Evolutionary conservation across 2,888 invertebrate species (phyloP).

Genomic region (Polydrusus tereticollis): DNA sequence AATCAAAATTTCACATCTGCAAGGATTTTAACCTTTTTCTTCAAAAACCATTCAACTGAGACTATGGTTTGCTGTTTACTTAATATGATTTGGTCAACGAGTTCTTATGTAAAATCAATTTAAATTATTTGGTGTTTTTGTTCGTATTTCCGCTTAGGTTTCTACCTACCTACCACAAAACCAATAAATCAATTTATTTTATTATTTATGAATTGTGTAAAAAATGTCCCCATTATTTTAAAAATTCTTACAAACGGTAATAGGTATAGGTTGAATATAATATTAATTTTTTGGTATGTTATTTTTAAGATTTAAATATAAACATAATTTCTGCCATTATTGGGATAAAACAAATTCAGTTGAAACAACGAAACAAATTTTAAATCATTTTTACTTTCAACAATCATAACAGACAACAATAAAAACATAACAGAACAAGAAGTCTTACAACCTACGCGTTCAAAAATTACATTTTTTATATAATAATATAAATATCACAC

Average conservation of each 20-base stretch:
- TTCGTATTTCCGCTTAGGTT: not conserved
- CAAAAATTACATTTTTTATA: conserved; percentile 19
- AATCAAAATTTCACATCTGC: not conserved
- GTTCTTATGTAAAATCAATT: not conserved
- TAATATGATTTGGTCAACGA: not conserved
- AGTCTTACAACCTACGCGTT: conserved; percentile 22
- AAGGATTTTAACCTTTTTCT: not conserved
- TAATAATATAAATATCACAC: conserved; percentile 34
- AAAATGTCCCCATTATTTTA: no score
- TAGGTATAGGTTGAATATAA: no score
- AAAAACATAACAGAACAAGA: conserved; percentile 21
- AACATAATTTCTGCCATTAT: no score
- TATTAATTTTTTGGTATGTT: no score
- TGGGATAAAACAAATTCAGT: no score
- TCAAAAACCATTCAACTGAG: not conserved
- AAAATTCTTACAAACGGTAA: no score
- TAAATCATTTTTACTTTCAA: conserved; percentile 33
- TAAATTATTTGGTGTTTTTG: not conserved
- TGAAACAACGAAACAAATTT: conserved; percentile 8
- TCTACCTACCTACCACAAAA: not conserved
- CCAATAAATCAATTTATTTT: not conserved
- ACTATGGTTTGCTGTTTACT: not conserved
- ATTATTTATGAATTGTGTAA: not conserved
- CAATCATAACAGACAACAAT: conserved; percentile 43
- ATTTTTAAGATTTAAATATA: no score